Percentiles rank a stretch among this genome's conserved stretches.
These are phyloP conservation scores for Petromus typicus DNA, from an alignment of 2,113 vertebrate genomes.

Conservation along the genomic window DNA sequence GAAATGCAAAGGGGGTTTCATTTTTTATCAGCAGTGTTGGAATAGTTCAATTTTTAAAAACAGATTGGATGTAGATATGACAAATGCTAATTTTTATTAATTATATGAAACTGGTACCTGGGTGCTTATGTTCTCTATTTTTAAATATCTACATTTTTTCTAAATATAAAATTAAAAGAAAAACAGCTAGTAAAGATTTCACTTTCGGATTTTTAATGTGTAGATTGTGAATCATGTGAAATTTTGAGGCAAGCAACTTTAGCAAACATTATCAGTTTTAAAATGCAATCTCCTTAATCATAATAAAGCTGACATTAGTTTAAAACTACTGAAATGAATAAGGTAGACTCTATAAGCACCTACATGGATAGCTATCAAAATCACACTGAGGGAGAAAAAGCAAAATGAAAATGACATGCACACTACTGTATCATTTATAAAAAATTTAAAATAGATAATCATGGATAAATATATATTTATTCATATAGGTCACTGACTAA, in stretches of 20 bases:
- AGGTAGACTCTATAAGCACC: slow-evolving; percentile 33
- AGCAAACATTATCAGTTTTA: slow-evolving; percentile 50
- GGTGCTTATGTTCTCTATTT: slow-evolving; percentile 7
- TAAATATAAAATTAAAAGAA: slow-evolving; percentile 60
- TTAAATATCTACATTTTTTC: slow-evolving; percentile 16
- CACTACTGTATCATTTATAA: background rate
- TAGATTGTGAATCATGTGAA: slow-evolving; percentile 11
- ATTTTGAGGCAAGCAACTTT: slow-evolving; percentile 49
- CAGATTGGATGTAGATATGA: slow-evolving; percentile 31
- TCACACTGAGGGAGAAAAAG: slow-evolving; percentile 28
- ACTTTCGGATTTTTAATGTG: slow-evolving; percentile 39
- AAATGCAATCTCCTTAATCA: slow-evolving; percentile 37
- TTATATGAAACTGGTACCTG: slow-evolving; percentile 32
- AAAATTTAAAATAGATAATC: background rate
- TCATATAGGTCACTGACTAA: background rate
- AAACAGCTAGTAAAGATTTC: slow-evolving; percentile 50
- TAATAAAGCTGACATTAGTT: slow-evolving; percentile 57
- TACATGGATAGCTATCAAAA: slow-evolving; percentile 43
- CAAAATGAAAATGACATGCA: slow-evolving; percentile 13
- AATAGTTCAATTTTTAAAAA: slow-evolving; percentile 37
- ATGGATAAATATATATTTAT: background rate
- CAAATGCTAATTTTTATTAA: slow-evolving; percentile 48
- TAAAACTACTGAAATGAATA: slow-evolving; percentile 55
- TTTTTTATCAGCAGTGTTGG: slow-evolving; percentile 61
- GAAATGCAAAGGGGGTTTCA: slow-evolving; percentile 36